Base-by-base conservation (phyloP, 2,113 vertebrate genomes). In the Pelobates fuscus region DNA sequence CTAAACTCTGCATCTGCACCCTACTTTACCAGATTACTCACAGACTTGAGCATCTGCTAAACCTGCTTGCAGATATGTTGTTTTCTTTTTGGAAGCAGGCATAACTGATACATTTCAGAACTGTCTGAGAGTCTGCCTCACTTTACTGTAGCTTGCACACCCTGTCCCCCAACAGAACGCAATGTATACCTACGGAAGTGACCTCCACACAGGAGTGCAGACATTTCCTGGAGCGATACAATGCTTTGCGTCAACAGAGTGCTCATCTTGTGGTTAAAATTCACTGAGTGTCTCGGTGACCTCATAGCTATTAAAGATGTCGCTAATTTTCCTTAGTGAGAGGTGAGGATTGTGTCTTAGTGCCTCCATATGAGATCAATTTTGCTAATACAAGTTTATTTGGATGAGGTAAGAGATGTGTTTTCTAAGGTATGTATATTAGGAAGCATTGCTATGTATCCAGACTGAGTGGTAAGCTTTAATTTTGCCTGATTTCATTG, bases 1-100 rank as follows among this genome's bases (percentile, higher is more conserved):
- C 46, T 18, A 20, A 46, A 21, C 72, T 25, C 32, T 32, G 37
- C 25, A 32, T 25, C 49, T 60, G 20, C 69, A 32, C 64, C 62
- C 66, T 58, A 37, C 72, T 49, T 67, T 52, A 58, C 26, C 41
- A 46, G 72, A 75, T 75, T 67, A 67, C 60, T 67, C 72, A 75
- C 58, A 23, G 54, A 18, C 62, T 65, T 27, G 46, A 27, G 60
- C 44, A 41, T 58, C 54, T 37, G 27, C 52, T 49, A 59, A 64
- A 72, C 26, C 27, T 41, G 60, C 52, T 62, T 75, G 60, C 75
- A 67, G 77, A 71, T 66, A 49, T 58, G n/a, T 58, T 63, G 4
- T 32, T 32, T 10, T 32, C 30, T 10, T 10, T 4, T 55, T 55
- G 62, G 58, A 49, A 82, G 77, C 80, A 20, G 73, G 80, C 68